Conservation (phyloP, 2,113 vertebrate genomes). For the Chrysemys picta region DNA sequence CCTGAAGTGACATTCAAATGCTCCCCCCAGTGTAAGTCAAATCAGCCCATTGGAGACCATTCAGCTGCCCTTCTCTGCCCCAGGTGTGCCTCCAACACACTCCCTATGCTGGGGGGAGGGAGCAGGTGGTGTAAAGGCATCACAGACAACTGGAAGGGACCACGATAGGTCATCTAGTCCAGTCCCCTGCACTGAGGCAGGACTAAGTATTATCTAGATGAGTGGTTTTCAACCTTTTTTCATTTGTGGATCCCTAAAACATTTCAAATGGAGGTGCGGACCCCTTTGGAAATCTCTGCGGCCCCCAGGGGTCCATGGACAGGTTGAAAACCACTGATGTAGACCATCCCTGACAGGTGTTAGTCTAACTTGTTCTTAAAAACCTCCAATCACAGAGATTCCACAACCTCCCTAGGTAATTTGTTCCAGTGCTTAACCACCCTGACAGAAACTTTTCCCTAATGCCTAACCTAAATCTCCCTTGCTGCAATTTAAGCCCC, state of each 20-base stretch:
- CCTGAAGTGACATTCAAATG: neutral
- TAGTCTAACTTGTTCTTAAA: neutral
- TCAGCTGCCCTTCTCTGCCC: neutral
- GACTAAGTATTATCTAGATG: neutral
- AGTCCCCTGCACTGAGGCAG: neutral
- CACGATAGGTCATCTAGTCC: neutral
- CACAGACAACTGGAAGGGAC: neutral
- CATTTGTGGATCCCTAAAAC: no score
- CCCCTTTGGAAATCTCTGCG: neutral
- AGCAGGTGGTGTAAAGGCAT: neutral
- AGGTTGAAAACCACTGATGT: neutral
- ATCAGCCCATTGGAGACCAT: neutral
- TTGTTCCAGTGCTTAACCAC: no score
- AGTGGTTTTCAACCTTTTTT: neutral
- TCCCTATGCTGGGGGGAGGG: neutral
- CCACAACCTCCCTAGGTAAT: no score
- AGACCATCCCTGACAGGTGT: neutral
- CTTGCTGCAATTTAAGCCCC: no score
- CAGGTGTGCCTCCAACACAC: neutral
- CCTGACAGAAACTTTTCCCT: no score
- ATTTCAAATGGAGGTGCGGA: neutral
- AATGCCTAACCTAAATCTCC: no score
- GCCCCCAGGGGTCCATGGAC: neutral
- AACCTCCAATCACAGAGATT: no score
- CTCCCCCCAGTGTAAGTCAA: neutral